phyloP scores from a whole-genome alignment of 2,888 invertebrate genomes.

The Leptinotarsa juncta region DNA sequence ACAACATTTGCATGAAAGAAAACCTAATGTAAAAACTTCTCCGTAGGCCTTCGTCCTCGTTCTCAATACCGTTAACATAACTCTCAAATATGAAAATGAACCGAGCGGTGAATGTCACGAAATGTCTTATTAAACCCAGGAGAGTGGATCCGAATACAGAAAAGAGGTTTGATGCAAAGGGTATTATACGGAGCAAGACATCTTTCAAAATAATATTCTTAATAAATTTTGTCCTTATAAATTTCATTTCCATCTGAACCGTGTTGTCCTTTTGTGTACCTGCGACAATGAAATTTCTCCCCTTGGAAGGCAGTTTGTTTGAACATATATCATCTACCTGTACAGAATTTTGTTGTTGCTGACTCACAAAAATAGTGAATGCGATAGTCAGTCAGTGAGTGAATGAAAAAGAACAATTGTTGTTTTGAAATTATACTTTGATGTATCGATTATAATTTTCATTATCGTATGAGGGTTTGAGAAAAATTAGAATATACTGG shows the following conservation, averaged over 20 bases:
- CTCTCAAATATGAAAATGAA: not conserved
- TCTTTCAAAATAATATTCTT: not conserved
- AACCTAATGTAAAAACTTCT: not conserved
- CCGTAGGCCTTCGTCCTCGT: not conserved
- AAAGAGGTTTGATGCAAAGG: not conserved
- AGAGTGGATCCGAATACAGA: not conserved
- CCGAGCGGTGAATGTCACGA: not conserved
- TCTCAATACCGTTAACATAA: constrained; percentile 1
- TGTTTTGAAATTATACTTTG: too few relatives aligned
- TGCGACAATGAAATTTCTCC: not conserved
- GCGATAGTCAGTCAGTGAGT: too few relatives aligned
- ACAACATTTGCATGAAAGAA: not conserved
- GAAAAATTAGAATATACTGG: too few relatives aligned
- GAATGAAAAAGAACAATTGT: too few relatives aligned
- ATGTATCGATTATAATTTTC: too few relatives aligned
- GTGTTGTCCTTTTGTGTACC: constrained; percentile 17
- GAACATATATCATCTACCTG: not conserved
- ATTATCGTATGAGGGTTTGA: too few relatives aligned
- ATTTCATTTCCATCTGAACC: not conserved
- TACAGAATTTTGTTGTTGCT: not conserved
- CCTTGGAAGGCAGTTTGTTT: not conserved
- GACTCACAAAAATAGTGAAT: too few relatives aligned
- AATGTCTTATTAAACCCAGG: constrained; percentile 11
- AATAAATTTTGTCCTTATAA: not conserved
- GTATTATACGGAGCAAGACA: not conserved